Percentiles rank a stretch among this genome's conserved stretches.
Evolutionary conservation across 2,113 vertebrate species (phyloP).

Genomic region (Thalassoma bifasciatum): DNA sequence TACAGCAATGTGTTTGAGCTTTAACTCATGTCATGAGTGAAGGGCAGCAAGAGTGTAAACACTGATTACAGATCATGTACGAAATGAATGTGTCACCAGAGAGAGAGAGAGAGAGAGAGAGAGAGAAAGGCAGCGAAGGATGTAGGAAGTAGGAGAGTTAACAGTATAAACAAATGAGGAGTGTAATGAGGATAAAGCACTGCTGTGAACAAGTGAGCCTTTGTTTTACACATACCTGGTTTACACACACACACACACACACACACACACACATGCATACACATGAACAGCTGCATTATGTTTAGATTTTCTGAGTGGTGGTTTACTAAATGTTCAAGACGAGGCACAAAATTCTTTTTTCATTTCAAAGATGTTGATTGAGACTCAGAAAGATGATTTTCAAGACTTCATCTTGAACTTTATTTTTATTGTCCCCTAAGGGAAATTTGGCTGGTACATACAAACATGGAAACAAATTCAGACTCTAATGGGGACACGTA

Average conservation of each 20-base stretch:
- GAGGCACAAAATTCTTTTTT: conserved; percentile 37
- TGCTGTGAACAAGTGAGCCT: conserved; percentile 75
- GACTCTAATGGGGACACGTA: too few species aligned
- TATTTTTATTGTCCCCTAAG: too few species aligned
- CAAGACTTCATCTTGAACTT: too few species aligned
- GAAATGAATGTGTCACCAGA: conserved; percentile 61
- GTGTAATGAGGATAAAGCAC: conserved; percentile 80
- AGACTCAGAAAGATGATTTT: conserved; percentile 24
- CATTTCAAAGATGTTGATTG: conserved; percentile 1
- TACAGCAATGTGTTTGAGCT: conserved; percentile 59
- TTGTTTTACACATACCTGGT: conserved; percentile 76
- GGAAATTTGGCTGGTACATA: too few species aligned
- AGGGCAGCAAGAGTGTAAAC: conserved; percentile 62
- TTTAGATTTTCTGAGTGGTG: conserved; percentile 64
- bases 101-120: conserved; percentile 1
- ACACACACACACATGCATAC: conserved; percentile 9
- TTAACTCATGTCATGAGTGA: conserved; percentile 49
- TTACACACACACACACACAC: conserved; percentile 27
- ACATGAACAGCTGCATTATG: conserved; percentile 35
- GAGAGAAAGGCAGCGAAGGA: conserved; percentile 50
- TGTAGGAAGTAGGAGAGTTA: conserved; percentile 72
- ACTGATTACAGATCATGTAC: conserved; percentile 59
- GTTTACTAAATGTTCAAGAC: conserved; percentile 65
- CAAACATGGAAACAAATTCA: too few species aligned
- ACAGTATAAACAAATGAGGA: conserved; percentile 79